A percentile compares a stretch with the other conserved stretches of the same genome.
Evolutionary conservation across 2,113 vertebrate genomes (phyloP).

Genomic region (Manacus vitellinus): DNA sequence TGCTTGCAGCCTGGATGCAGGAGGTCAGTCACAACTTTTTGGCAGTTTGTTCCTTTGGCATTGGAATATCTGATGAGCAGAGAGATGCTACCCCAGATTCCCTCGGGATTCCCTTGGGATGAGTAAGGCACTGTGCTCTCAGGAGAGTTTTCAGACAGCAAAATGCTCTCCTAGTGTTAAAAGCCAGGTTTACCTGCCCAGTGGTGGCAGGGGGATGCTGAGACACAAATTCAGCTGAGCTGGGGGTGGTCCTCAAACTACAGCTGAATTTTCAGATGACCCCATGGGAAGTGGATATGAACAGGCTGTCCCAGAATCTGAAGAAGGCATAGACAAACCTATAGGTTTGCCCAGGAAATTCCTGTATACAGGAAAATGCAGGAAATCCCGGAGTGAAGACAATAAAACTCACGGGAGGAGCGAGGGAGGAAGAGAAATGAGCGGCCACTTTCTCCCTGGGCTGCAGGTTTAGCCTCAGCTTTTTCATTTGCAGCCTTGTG

Average conservation of each 20-base stretch:
- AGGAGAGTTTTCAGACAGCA: neutral
- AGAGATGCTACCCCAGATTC: neutral
- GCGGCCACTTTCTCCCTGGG: neutral
- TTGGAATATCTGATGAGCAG: neutral
- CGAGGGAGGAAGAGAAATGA: neutral
- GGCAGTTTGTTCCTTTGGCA: neutral
- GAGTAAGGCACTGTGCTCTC: neutral
- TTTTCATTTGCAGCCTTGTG: neutral
- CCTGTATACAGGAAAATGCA: neutral
- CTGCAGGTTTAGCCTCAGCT: neutral
- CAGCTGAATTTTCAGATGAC: neutral
- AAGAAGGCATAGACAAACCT: neutral
- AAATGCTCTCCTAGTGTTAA: neutral
- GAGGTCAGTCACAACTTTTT: neutral
- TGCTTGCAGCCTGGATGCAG: neutral
- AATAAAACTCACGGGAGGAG: neutral
- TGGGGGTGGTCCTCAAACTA: neutral
- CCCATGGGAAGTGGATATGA: neutral
- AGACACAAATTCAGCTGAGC: neutral
- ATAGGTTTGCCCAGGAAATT: slow-evolving; percentile 20
- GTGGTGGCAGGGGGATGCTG: neutral
- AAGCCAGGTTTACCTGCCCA: neutral
- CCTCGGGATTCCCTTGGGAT: neutral
- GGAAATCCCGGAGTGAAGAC: neutral
- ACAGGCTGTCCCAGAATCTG: neutral